Conservation (phyloP, 2,797 vertebrate species). For the Urocyon cinereoargenteus region DNA sequence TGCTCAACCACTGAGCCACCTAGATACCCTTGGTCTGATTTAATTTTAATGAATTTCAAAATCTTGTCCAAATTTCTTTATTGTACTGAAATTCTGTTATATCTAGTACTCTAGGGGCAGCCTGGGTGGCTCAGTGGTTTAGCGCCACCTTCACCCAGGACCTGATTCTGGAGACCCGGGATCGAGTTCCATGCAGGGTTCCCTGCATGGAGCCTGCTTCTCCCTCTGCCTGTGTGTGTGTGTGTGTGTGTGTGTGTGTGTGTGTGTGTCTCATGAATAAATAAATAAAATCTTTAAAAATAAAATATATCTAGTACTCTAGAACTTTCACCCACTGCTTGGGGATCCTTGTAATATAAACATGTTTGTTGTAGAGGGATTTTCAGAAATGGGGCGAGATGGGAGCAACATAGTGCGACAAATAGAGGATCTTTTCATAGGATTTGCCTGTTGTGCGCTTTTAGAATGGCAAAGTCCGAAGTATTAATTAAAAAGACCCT, state of each 20-base stretch:
- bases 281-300: too few species aligned
- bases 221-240: too few species aligned
- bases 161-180: too few species aligned
- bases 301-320: neutral
- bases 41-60: slow-evolving; percentile 60
- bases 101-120: neutral
- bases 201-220: too few species aligned
- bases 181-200: too few species aligned
- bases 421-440: slow-evolving; percentile 2
- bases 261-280: too few species aligned
- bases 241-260: too few species aligned
- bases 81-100: slow-evolving; percentile 16
- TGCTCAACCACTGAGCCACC: too few species aligned
- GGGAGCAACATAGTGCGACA: neutral
- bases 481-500: slow-evolving; percentile 48
- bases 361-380: slow-evolving; percentile 11
- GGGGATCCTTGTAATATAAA: slow-evolving; percentile 42
- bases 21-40: neutral
- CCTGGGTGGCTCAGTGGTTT: too few species aligned
- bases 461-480: slow-evolving; percentile 14
- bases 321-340: slow-evolving; percentile 39
- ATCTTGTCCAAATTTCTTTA: slow-evolving; percentile 15
- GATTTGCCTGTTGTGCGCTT: neutral
- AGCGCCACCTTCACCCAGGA: too few species aligned
- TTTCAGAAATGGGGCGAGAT: slow-evolving; percentile 16